Evolutionary conservation across 2,113 vertebrate species (phyloP).

Genomic region (Chaetops frenatus): DNA sequence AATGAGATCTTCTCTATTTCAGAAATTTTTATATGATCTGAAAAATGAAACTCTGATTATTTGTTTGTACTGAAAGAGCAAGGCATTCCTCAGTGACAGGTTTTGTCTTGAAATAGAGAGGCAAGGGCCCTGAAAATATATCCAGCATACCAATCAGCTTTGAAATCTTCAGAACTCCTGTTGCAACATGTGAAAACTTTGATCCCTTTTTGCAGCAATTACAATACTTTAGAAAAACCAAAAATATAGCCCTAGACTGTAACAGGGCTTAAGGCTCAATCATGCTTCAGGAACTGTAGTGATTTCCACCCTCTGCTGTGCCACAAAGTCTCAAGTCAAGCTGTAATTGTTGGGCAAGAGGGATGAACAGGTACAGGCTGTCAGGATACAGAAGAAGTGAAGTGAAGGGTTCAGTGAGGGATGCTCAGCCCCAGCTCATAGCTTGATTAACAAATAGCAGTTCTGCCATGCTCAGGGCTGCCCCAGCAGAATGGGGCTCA

Average conservation of each 20-base stretch:
- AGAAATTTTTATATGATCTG: neutral
- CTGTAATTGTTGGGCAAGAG: neutral
- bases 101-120: neutral
- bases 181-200: neutral
- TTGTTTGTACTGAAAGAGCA: neutral
- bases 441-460: neutral
- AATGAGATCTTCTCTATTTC: neutral
- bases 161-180: neutral
- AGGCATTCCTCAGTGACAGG: neutral
- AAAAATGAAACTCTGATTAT: neutral
- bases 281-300: neutral
- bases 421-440: neutral
- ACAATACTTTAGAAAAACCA: neutral
- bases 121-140: neutral
- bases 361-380: neutral
- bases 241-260: neutral
- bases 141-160: neutral
- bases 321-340: neutral
- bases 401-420: neutral
- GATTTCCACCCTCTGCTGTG: neutral
- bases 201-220: neutral
- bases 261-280: neutral
- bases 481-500: neutral
- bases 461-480: neutral
- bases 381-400: neutral